Evolutionary conservation across 1,140 invertebrate species (phyloP).

Genomic region (Odontomachus brunneus): DNA sequence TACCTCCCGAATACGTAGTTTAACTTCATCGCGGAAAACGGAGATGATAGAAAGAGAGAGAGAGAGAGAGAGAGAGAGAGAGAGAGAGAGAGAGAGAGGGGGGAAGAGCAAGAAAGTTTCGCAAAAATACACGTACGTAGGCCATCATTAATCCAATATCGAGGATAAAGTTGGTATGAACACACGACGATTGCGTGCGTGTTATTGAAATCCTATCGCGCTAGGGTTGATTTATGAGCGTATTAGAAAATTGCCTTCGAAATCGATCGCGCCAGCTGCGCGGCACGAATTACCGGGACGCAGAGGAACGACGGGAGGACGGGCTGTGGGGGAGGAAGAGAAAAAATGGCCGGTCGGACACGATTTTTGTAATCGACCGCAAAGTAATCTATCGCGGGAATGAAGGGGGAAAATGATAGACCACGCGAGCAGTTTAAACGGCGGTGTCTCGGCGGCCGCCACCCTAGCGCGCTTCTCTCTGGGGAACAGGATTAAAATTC

Average conservation of each 20-base stretch:
- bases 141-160: conserved; percentile 16
- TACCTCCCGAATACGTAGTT: too few relatives aligned
- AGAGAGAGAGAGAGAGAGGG: too few relatives aligned
- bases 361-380: conserved; percentile 46
- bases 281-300: conserved; percentile 30
- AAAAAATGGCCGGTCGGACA: neutral
- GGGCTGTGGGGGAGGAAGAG: too few relatives aligned
- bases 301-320: neutral
- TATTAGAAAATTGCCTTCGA: conserved; percentile 57
- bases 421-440: neutral
- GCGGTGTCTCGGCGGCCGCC: neutral
- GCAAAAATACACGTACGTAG: conserved; percentile 12
- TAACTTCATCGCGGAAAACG: too few relatives aligned
- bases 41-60: too few relatives aligned
- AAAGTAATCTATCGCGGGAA: conserved; percentile 42
- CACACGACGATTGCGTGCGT: conserved; percentile 45
- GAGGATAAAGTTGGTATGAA: conserved; percentile 28
- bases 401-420: conserved; percentile 25
- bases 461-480: neutral
- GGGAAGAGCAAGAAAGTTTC: neutral
- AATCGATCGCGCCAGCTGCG: conserved; percentile 44
- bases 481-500: conserved; percentile 18
- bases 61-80: neutral
- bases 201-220: conserved; percentile 49
- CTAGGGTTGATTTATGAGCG: conserved; percentile 49